phyloP scores from a whole-genome alignment of 92 coral and sea anemone genomes.

The Parazoanthus swiftii region DNA sequence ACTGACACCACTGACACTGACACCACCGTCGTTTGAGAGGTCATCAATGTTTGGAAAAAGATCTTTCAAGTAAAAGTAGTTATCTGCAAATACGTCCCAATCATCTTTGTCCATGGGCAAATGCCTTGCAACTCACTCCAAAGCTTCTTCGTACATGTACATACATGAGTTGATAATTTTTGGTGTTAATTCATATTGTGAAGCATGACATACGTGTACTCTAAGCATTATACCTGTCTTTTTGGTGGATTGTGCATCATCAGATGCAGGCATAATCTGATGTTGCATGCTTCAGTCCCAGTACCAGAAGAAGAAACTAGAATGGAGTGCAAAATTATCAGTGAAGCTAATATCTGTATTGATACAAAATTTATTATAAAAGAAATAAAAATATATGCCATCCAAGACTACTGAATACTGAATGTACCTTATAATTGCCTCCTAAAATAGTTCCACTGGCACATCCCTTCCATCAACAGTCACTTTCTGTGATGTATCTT shows the following conservation, averaged over 20 bases:
- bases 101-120: too few species aligned
- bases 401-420: not conserved
- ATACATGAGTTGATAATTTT: not conserved
- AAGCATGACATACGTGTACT: not conserved
- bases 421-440: conserved; percentile 57
- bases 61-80: too few species aligned
- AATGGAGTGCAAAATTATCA: not conserved
- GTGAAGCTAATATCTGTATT: not conserved
- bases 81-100: too few species aligned
- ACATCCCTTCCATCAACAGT: conserved; percentile 37
- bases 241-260: conserved; percentile 44
- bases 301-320: conserved; percentile 49
- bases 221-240: conserved; percentile 25
- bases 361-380: not conserved
- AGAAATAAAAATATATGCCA: not conserved
- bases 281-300: conserved; percentile 50
- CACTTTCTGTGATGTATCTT: conserved; percentile 12
- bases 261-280: conserved; percentile 50
- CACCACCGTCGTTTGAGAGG: too few species aligned
- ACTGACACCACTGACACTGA: too few species aligned
- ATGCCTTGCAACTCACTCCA: too few species aligned
- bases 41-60: too few species aligned
- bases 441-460: conserved; percentile 49
- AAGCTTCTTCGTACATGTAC: not conserved
- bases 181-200: not conserved